Conservation (phyloP, 2,113 vertebrate species). For the Pelvicachromis taeniatus region DNA sequence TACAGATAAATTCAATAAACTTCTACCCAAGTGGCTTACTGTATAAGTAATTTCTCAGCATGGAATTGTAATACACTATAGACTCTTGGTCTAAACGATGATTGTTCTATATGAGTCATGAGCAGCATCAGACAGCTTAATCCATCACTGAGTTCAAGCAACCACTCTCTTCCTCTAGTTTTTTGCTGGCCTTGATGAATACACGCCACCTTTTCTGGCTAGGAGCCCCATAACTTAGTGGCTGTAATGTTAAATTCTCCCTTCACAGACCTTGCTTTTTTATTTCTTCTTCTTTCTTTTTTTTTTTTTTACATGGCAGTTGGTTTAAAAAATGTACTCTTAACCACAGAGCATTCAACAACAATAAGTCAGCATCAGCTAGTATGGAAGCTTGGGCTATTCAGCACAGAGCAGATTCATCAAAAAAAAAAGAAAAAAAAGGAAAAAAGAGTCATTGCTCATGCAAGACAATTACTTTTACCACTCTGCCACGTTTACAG, state of each 20-base stretch:
- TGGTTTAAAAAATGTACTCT: background rate
- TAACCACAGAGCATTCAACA: background rate
- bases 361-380: background rate
- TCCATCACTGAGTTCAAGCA: conserved; percentile 52
- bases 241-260: conserved; percentile 20
- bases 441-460: background rate
- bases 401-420: background rate
- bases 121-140: conserved; percentile 43
- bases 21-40: background rate
- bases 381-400: background rate
- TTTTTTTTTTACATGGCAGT: background rate
- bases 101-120: conserved; percentile 58
- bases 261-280: background rate
- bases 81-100: conserved; percentile 30
- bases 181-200: conserved; percentile 42
- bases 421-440: background rate
- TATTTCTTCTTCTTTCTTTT: background rate
- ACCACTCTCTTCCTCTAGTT: conserved; percentile 20
- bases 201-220: background rate
- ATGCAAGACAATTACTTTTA: conserved; percentile 14
- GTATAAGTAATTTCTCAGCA: conserved; percentile 24
- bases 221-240: conserved; percentile 15
- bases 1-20: conserved; percentile 6
- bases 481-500: background rate
- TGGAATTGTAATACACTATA: conserved; percentile 15